Base-by-base conservation (phyloP, 2,797 vertebrate species). In the Acrossocheilus wenchowensis region DNA sequence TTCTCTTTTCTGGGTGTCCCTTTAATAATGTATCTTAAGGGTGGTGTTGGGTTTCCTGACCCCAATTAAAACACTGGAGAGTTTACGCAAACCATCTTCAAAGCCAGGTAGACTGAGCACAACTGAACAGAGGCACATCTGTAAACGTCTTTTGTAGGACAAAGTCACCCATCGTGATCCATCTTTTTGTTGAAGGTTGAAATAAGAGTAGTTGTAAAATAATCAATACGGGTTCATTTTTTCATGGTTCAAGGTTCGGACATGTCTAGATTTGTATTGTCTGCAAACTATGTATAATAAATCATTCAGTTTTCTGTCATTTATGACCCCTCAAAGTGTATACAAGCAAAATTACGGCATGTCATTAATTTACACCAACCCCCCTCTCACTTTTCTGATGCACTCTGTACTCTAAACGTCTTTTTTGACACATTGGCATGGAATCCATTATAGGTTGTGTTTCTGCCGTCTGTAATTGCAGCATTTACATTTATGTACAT, bases 171-270 rank as follows among this genome's bases (percentile, higher is more conserved):
- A 81, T 81, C 26, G 2, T 30, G 8, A 30, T 48, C 60, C n/a
- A 68, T 81, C 17, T 48, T 34, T 68, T 30, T 36, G 30, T 11
- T 77, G 60, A 78, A 11, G 41, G 26, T 23, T 74, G 6, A 64
- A 74, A 82, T 73, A 60, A 83, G 23, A 64, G 6, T 19, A 48
- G 72, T 34, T 62, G 11, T 62, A 48, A 75, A 83, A 69, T 19
- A 84, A 84, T 84, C 83, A 78, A 78, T 78, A 69, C 36, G 11
- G 2, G 10, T 84, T 74, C 6, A 74, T 74, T 62, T 62, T 36
- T 68, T 3, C 50, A 30, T 36, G 39, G 39, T 34, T 43, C 34
- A 79, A 26, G 77, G 39, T 79, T 43, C 4, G 41, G 4, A 60
- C 12, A 19, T 74, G 45, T 19, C 17, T 26, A 74, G n/a, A 45